Evolutionary conservation across 2,797 vertebrate species (phyloP).

Genomic region (Syndactyla subalaris): DNA sequence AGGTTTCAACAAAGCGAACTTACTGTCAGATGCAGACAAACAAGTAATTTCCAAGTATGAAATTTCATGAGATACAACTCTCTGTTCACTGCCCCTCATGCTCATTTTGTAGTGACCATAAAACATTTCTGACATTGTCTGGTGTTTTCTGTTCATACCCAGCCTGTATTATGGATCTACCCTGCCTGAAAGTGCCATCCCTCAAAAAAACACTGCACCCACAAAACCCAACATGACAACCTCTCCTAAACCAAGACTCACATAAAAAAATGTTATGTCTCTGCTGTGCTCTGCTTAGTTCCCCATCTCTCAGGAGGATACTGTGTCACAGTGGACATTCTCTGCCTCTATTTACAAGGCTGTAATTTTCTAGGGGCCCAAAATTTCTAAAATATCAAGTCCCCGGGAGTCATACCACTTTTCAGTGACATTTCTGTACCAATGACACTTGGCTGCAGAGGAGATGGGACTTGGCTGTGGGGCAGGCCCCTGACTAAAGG

Average conservation of each 20-base stretch:
- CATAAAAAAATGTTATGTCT: accelerated
- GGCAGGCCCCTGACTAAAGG: neutral
- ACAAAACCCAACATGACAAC: neutral
- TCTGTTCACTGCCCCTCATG: neutral
- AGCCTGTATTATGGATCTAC: neutral
- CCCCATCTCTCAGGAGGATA: neutral
- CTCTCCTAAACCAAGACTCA: neutral
- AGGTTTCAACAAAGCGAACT: neutral
- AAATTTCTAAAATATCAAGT: neutral
- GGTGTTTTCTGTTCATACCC: neutral
- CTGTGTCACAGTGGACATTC: neutral
- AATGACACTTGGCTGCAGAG: neutral
- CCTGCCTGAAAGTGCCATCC: neutral
- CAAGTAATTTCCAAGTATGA: neutral
- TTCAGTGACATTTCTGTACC: neutral
- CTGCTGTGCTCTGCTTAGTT: neutral
- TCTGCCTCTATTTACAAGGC: neutral
- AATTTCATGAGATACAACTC: neutral
- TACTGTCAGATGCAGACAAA: neutral
- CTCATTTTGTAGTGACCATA: neutral
- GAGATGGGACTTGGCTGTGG: neutral
- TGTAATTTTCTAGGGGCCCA: neutral
- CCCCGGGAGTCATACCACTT: neutral
- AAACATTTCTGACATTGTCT: neutral
- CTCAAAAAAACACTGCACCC: neutral